These are phyloP conservation scores for Adelosebastes latens DNA, from an alignment of 2,797 vertebrate genomes.

Conservation along the genomic window DNA sequence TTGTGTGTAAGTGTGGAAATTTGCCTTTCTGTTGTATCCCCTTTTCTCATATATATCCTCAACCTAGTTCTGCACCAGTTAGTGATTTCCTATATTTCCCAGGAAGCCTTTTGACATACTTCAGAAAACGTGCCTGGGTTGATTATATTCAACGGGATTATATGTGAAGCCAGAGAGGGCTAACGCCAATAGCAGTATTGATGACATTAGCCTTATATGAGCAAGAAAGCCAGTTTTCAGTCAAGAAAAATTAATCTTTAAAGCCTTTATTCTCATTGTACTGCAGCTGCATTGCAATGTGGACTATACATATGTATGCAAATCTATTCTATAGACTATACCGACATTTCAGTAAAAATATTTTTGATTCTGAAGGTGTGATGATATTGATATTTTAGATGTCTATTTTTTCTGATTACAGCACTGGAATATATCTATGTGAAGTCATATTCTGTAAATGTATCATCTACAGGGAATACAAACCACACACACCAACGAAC, in stretches of 20 bases:
- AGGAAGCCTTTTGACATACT: conserved; percentile 32
- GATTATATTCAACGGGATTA: conserved; percentile 27
- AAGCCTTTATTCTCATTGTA: background rate
- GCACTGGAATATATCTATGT: background rate
- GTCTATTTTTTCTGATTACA: background rate
- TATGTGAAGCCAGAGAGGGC: conserved; percentile 9
- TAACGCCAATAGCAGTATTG: background rate
- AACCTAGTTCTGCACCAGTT: conserved; percentile 22
- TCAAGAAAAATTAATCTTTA: background rate
- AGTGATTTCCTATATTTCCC: conserved; percentile 64
- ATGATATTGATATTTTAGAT: conserved; percentile 8
- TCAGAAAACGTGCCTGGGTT: conserved; percentile 18
- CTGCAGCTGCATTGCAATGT: background rate
- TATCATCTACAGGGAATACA: background rate
- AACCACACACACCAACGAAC: background rate
- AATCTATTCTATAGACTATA: background rate
- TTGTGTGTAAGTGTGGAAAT: conserved; percentile 23
- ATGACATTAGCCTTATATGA: conserved; percentile 3
- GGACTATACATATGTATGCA: background rate
- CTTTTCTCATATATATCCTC: conserved; percentile 29
- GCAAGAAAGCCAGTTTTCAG: background rate
- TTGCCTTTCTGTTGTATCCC: conserved; percentile 8
- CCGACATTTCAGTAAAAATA: background rate
- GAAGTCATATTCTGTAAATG: background rate
- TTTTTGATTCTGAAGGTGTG: background rate